phyloP scores from a whole-genome alignment of 2,888 invertebrate species.

The Urechis unicinctus region DNA sequence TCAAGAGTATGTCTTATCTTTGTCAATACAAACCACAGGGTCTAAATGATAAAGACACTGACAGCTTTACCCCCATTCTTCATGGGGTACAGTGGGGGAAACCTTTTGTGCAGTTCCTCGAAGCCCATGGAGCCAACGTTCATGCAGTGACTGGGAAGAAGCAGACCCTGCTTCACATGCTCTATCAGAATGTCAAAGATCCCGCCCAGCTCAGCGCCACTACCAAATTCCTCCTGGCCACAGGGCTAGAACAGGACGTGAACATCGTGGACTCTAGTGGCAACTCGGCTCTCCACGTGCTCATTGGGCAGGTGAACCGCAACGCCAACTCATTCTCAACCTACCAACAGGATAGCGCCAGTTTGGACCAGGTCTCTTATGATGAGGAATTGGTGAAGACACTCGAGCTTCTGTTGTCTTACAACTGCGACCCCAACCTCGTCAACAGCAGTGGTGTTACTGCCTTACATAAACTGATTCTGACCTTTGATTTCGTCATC shows the following conservation, averaged over 20 bases:
- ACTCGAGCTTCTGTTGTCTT: slow-evolving; percentile 31
- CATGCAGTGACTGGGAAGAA: slow-evolving; percentile 64
- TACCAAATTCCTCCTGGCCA: slow-evolving; percentile 64
- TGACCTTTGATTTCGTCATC: slow-evolving; percentile 17
- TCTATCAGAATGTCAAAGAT: slow-evolving; percentile 51
- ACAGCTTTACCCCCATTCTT: slow-evolving; percentile 73
- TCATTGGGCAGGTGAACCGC: slow-evolving; percentile 54
- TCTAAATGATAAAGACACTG: slow-evolving; percentile 48
- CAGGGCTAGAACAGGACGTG: slow-evolving; percentile 64
- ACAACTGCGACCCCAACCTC: slow-evolving; percentile 40
- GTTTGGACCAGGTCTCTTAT: slow-evolving; percentile 42
- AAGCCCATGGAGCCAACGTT: slow-evolving; percentile 63
- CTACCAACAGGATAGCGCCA: slow-evolving; percentile 48
- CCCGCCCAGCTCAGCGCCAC: slow-evolving; percentile 60
- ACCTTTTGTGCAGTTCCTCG: slow-evolving; percentile 57
- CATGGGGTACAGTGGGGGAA: slow-evolving; percentile 67
- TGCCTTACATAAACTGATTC: slow-evolving; percentile 62
- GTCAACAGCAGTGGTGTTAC: slow-evolving; percentile 62
- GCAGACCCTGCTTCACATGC: slow-evolving; percentile 57
- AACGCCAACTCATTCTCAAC: slow-evolving; percentile 59
- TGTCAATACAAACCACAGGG: slow-evolving; percentile 29
- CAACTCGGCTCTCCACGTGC: slow-evolving; percentile 64
- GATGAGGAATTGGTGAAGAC: slow-evolving; percentile 31
- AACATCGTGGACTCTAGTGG: slow-evolving; percentile 68
- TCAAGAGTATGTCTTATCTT: slow-evolving; percentile 35